Evolutionary conservation across 2,113 vertebrate genomes (phyloP).

Genomic region (Centrocercus urophasianus): DNA sequence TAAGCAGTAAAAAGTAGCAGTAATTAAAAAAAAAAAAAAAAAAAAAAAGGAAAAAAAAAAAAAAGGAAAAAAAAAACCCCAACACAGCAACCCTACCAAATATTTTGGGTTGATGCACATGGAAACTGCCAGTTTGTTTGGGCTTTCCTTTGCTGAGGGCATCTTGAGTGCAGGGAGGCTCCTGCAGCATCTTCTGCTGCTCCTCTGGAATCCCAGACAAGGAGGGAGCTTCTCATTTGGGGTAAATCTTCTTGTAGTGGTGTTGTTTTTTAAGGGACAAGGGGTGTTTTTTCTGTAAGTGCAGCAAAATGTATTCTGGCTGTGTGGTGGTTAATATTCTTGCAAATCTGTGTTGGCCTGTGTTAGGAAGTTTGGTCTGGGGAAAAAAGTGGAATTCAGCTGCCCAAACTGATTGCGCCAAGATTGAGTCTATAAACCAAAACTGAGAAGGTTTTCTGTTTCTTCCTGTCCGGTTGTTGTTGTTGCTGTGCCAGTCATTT

Average conservation of each 20-base stretch:
- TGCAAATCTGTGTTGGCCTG: rapidly evolving
- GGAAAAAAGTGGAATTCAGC: neutral
- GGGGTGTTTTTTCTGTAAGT: neutral
- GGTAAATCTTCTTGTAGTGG: no score
- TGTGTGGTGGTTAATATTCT: neutral
- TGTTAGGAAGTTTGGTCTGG: neutral
- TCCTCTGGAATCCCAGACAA: no score
- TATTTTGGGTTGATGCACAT: neutral
- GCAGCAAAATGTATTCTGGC: neutral
- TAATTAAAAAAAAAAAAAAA: no score
- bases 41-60: no score
- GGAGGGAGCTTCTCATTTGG: neutral
- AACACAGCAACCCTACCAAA: neutral
- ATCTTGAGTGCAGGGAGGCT: neutral
- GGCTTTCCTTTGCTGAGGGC: neutral
- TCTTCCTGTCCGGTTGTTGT: neutral
- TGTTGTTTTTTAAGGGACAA: no score
- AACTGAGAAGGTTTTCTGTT: neutral
- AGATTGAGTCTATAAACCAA: rapidly evolving
- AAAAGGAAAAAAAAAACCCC: no score
- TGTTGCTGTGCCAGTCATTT: neutral
- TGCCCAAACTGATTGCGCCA: neutral
- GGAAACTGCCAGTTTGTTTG: no score
- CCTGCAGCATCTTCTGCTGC: neutral
- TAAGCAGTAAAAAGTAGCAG: neutral